phyloP scores from a whole-genome alignment of 2,888 invertebrate species.

The Sinhomidia bicolor region DNA sequence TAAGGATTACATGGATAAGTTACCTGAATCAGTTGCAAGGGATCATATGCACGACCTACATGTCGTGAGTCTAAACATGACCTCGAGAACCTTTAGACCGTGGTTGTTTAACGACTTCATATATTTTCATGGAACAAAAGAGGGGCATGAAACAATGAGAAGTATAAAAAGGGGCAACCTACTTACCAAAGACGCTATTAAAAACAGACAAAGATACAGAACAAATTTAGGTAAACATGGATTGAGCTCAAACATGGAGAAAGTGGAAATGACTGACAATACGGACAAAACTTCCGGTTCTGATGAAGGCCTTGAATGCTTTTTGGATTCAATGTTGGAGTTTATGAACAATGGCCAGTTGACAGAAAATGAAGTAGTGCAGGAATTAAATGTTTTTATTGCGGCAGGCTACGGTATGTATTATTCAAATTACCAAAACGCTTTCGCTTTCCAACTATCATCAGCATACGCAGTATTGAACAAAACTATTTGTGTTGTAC shows the following conservation, averaged over 20 bases:
- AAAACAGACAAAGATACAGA: no score
- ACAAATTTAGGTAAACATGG: no score
- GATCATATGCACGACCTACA: slow-evolving; percentile 21
- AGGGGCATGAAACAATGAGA: neutral
- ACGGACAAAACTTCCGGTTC: no score
- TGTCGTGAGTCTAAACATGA: neutral
- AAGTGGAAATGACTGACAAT: no score
- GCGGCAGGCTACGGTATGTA: slow-evolving; percentile 34
- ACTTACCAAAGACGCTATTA: neutral
- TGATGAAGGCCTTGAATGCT: no score
- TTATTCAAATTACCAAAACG: no score
- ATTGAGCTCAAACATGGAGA: no score
- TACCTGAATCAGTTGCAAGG: neutral
- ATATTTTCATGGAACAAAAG: neutral
- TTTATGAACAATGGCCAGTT: neutral
- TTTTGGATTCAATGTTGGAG: neutral
- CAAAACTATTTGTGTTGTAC: no score
- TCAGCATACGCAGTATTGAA: no score
- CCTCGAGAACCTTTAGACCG: neutral
- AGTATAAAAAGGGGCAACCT: neutral
- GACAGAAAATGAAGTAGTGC: slow-evolving; percentile 5
- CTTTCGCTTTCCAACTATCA: no score
- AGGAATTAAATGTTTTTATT: slow-evolving; percentile 36
- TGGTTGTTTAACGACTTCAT: slow-evolving; percentile 26
- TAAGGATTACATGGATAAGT: neutral